Evolutionary conservation across 2,888 invertebrate genomes (phyloP).

Genomic region (Acronicta aceris): DNA sequence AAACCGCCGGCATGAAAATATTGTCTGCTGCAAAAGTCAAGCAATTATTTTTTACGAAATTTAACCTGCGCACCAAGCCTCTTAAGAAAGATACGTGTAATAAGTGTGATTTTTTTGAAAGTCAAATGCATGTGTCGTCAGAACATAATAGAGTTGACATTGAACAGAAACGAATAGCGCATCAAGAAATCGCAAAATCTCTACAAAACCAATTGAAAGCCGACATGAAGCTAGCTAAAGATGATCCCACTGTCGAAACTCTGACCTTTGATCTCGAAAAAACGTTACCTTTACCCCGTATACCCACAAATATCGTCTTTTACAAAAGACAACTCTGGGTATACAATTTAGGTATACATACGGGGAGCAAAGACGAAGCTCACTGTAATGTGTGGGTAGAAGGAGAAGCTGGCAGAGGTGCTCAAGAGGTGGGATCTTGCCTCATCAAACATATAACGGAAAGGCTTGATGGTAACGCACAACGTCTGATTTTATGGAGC

Average conservation of each 20-base stretch:
- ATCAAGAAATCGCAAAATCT: conserved; percentile 25
- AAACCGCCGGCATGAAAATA: conserved; percentile 13
- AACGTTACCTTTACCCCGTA: conserved; percentile 24
- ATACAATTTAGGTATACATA: conserved; percentile 23
- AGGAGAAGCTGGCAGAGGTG: conserved; percentile 30
- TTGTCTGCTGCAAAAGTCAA: conserved; percentile 29
- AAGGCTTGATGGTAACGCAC: conserved; percentile 7
- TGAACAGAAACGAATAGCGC: conserved; percentile 15
- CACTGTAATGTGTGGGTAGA: conserved; percentile 36
- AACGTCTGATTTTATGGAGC: too few species aligned
- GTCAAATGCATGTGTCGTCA: conserved; percentile 10
- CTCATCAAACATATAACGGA: conserved; percentile 12
- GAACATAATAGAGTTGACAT: conserved; percentile 14
- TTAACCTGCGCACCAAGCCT: conserved; percentile 13
- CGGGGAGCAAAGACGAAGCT: conserved; percentile 18
- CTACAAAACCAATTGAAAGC: conserved; percentile 12
- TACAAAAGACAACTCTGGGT: conserved; percentile 28
- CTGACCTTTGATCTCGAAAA: conserved; percentile 24
- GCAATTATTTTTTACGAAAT: conserved; percentile 12
- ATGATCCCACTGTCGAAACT: conserved; percentile 8
- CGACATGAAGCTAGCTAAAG: conserved; percentile 7
- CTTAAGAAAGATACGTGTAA: conserved; percentile 17
- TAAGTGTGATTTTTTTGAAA: conserved; percentile 14
- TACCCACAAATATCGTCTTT: conserved; percentile 25
- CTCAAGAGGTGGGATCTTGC: conserved; percentile 28